These are phyloP conservation scores for Diploptera punctata DNA, from an alignment of 2,888 invertebrate species.

Conservation along the genomic window DNA sequence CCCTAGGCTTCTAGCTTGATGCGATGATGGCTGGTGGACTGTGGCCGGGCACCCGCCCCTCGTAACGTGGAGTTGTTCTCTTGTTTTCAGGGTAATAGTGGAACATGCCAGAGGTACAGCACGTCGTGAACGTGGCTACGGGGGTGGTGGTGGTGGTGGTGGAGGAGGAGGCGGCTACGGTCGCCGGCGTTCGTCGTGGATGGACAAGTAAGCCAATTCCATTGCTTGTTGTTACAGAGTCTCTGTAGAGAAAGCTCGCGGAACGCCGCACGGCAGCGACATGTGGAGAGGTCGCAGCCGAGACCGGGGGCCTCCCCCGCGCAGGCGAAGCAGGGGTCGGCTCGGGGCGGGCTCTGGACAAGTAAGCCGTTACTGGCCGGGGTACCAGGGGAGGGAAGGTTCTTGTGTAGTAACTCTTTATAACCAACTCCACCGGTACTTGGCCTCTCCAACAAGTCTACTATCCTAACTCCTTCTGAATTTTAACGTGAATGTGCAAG, in stretches of 20 bases:
- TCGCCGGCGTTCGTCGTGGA: conserved; percentile 62
- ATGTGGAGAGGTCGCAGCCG: conserved; percentile 47
- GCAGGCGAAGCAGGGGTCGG: conserved; percentile 44
- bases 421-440: conserved; percentile 29
- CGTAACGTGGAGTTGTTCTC: conserved; percentile 47
- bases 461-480: conserved; percentile 25
- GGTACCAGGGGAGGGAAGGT: conserved; percentile 27
- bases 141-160: conserved; percentile 62
- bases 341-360: conserved; percentile 47
- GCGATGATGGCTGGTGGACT: conserved; percentile 36
- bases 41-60: conserved; percentile 35
- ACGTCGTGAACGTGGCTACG: conserved; percentile 72
- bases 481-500: conserved; percentile 26
- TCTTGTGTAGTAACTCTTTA: conserved; percentile 14
- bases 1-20: conserved; percentile 31
- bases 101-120: conserved; percentile 82
- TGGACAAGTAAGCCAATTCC: conserved; percentile 73
- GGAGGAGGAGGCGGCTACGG: too few relatives aligned
- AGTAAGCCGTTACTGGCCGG: conserved; percentile 43
- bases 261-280: conserved; percentile 75
- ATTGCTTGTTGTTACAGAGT: conserved; percentile 62
- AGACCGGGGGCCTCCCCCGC: conserved; percentile 40
- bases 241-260: conserved; percentile 83
- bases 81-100: conserved; percentile 78
- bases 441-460: conserved; percentile 24